phyloP scores from a whole-genome alignment of 2,113 vertebrate species.

The Gobio gobio region DNA sequence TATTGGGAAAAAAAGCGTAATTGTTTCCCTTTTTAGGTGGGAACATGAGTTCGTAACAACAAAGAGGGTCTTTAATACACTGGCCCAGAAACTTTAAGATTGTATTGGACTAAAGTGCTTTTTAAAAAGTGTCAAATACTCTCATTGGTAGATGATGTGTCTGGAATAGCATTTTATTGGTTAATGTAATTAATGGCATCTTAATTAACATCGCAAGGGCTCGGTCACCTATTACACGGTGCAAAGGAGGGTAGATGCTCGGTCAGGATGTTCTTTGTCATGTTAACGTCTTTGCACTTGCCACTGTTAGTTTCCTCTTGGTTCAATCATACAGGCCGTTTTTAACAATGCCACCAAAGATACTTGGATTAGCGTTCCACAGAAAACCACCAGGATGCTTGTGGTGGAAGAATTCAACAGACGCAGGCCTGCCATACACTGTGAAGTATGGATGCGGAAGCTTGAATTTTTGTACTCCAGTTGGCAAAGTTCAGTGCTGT shows the following conservation, averaged over 20 bases:
- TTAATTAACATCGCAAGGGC: conserved; percentile 6
- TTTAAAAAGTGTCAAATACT: not conserved
- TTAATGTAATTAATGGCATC: not conserved
- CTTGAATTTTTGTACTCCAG: conserved; percentile 8
- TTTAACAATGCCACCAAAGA: conserved; percentile 36
- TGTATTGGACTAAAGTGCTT: conserved; percentile 9
- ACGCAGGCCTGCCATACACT: conserved; percentile 31
- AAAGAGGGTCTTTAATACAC: not conserved
- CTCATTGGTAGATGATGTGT: not conserved
- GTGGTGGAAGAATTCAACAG: not conserved
- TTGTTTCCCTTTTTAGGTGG: not conserved
- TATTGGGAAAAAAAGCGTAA: not conserved
- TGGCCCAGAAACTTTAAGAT: conserved; percentile 6
- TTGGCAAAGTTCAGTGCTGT: not conserved
- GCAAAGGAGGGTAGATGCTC: not conserved
- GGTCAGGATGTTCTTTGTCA: not conserved
- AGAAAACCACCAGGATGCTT: not conserved
- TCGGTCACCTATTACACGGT: not conserved
- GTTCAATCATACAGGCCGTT: not conserved
- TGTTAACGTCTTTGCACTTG: not conserved
- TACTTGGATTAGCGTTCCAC: not conserved
- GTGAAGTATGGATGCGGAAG: conserved; percentile 27
- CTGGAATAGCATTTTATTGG: not conserved
- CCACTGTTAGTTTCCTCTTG: conserved; percentile 1
- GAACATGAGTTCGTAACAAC: not conserved